phyloP scores from a whole-genome alignment of 2,888 invertebrate species.

The Ochlodes sylvanus region DNA sequence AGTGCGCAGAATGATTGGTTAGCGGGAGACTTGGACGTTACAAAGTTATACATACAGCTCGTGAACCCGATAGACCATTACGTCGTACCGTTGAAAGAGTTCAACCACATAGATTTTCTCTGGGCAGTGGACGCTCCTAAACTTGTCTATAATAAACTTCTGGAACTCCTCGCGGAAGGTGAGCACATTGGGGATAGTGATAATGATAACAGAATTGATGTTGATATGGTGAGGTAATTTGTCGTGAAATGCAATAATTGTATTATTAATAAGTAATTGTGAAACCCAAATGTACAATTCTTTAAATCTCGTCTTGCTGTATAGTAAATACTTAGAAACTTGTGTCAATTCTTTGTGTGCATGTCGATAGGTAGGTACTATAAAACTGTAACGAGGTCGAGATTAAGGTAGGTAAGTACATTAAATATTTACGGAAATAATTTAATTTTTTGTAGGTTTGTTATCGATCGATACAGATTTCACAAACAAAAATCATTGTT shows the following conservation, averaged over 20 bases:
- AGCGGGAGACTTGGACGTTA: slow-evolving; percentile 87
- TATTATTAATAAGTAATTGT: not conserved
- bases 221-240: slow-evolving; percentile 15
- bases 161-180: slow-evolving; percentile 74
- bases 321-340: no score
- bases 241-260: not conserved
- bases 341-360: no score
- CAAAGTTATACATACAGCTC: slow-evolving; percentile 81
- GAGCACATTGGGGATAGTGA: slow-evolving; percentile 25
- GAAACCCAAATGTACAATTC: not conserved
- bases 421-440: no score
- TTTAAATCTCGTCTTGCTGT: not conserved
- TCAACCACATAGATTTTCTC: slow-evolving; percentile 90
- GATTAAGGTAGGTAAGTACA: no score
- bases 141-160: slow-evolving; percentile 83
- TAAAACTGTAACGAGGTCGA: no score
- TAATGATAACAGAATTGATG: slow-evolving; percentile 24
- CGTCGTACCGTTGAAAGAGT: slow-evolving; percentile 85
- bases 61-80: slow-evolving; percentile 84
- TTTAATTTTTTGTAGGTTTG: no score
- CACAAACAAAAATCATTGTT: no score
- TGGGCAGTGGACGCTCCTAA: slow-evolving; percentile 86
- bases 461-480: no score
- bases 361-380: no score
- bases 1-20: slow-evolving; percentile 91